Percentiles rank a stretch among this genome's conserved stretches.
Conservation (phyloP, 2,113 vertebrate genomes). For the Eulemur macaco region DNA sequence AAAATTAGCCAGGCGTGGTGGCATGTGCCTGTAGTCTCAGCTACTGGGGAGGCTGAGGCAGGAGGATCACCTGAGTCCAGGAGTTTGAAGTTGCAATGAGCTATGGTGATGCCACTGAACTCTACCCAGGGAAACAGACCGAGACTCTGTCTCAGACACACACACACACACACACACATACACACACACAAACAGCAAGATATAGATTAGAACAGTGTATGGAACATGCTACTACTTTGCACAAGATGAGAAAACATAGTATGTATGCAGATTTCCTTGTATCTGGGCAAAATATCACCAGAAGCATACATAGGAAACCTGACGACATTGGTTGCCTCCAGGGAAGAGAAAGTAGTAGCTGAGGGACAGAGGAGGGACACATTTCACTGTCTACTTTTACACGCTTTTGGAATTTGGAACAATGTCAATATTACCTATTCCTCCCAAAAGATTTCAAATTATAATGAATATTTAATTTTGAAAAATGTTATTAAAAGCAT, state of each 20-base stretch:
- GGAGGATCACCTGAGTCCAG: too few relatives aligned
- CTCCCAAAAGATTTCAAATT: background rate
- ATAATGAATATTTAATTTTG: background rate
- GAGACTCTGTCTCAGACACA: too few relatives aligned
- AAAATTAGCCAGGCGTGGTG: too few relatives aligned
- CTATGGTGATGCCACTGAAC: too few relatives aligned
- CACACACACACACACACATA: too few relatives aligned
- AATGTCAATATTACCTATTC: background rate
- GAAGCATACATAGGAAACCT: background rate
- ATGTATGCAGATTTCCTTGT: background rate
- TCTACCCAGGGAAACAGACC: too few relatives aligned
- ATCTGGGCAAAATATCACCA: background rate
- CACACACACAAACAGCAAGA: too few relatives aligned
- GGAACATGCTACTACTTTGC: background rate
- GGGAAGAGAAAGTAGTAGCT: background rate
- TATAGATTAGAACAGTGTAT: too few relatives aligned
- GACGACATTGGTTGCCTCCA: background rate
- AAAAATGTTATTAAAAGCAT: background rate
- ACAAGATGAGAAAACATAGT: background rate
- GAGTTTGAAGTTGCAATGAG: too few relatives aligned
- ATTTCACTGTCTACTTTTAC: background rate
- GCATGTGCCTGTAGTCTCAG: background rate
- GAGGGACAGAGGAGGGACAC: background rate
- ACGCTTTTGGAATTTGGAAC: too few relatives aligned
- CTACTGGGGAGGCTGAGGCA: background rate